Percentiles rank a stretch among this genome's conserved stretches.
Evolutionary conservation across 2,113 vertebrate genomes (phyloP).

Genomic region (Colossoma macropomum): DNA sequence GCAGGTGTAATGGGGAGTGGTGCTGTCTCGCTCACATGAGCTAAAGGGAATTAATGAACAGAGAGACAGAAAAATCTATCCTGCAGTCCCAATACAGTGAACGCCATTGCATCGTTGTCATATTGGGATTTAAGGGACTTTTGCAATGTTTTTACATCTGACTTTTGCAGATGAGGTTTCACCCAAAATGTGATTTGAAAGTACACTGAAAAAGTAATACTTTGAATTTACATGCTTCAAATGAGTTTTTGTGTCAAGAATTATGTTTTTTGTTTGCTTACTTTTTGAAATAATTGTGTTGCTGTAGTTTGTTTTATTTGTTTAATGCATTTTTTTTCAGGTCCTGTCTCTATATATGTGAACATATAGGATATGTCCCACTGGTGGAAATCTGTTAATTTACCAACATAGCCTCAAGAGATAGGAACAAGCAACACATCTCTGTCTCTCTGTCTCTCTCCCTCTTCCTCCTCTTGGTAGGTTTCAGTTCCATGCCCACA

Average conservation of each 20-base stretch:
- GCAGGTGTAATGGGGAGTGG: conserved; percentile 53
- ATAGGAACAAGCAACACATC: neutral
- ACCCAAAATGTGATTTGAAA: no score
- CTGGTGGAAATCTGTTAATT: neutral
- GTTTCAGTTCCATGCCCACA: conserved; percentile 84
- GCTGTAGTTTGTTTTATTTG: no score
- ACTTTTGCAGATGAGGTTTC: no score
- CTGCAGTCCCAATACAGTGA: conserved; percentile 42
- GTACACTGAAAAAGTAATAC: no score
- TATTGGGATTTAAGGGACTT: no score
- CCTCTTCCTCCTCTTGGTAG: conserved; percentile 69
- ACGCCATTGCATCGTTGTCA: no score
- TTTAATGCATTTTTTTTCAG: no score
- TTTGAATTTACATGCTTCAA: no score
- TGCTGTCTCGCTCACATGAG: conserved; percentile 68
- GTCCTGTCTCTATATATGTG: neutral
- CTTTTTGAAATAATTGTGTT: neutral
- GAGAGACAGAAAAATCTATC: conserved; percentile 63
- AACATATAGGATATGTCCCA: neutral
- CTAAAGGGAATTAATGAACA: conserved; percentile 78
- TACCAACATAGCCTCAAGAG: neutral
- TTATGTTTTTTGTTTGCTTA: neutral
- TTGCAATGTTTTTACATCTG: no score
- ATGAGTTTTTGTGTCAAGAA: no score
- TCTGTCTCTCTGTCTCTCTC: neutral